A percentile compares a stretch with the other conserved stretches of the same genome.
These are phyloP conservation scores for Leptarthrus brevirostris DNA, from an alignment of 2,888 invertebrate species.

Conservation along the genomic window DNA sequence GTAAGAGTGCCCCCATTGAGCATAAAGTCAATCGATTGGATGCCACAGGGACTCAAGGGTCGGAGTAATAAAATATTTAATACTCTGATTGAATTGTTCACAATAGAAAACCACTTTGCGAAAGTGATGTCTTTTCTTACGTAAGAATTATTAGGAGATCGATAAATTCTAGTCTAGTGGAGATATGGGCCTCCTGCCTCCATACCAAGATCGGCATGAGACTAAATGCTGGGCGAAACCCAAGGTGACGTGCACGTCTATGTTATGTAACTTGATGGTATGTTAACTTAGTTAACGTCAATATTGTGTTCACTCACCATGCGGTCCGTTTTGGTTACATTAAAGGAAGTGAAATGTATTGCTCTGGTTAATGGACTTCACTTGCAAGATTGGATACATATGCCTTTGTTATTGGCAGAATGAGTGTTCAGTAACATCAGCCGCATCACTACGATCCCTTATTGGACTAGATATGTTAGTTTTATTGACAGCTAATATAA, in stretches of 20 bases:
- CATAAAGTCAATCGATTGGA: constrained; percentile 26
- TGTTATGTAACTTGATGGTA: constrained; percentile 37
- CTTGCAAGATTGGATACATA: constrained; percentile 41
- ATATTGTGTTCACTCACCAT: constrained; percentile 40
- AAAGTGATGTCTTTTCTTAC: constrained; percentile 48
- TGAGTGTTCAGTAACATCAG: not conserved
- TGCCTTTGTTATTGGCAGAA: constrained; percentile 38
- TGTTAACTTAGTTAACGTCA: constrained; percentile 47
- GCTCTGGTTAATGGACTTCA: constrained; percentile 46
- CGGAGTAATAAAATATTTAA: constrained; percentile 46
- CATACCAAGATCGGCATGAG: not conserved
- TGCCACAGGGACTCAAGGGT: constrained; percentile 26
- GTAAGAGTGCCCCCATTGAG: constrained; percentile 1
- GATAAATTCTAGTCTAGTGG: constrained; percentile 21
- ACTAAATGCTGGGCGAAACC: constrained; percentile 7
- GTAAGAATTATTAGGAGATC: constrained; percentile 41
- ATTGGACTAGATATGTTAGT: not conserved
- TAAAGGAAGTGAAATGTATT: constrained; percentile 39
- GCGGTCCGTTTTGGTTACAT: constrained; percentile 47
- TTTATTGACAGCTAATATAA: constrained; percentile 41
- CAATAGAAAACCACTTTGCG: constrained; percentile 48
- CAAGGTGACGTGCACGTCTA: constrained; percentile 7
- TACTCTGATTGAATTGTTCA: constrained; percentile 44
- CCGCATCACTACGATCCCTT: not conserved
- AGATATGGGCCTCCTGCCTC: not conserved